These are phyloP conservation scores for Hanleya hanleyi DNA, from an alignment of 2,888 invertebrate species.

Conservation along the genomic window DNA sequence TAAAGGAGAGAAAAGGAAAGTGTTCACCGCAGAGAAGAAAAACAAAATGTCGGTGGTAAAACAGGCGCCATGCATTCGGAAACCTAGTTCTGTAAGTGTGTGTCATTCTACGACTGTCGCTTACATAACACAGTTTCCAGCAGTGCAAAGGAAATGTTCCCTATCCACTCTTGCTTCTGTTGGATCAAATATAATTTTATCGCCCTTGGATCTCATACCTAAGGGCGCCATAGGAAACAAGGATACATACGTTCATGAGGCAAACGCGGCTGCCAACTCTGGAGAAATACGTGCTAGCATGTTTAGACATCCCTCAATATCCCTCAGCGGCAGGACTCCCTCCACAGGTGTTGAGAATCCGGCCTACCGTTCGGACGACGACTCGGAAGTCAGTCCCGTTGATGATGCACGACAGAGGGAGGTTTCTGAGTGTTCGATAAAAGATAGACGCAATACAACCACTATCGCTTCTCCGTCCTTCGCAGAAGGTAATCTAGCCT, in stretches of 20 bases:
- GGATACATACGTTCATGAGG: too few relatives aligned
- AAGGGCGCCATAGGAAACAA: too few relatives aligned
- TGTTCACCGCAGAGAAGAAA: neutral
- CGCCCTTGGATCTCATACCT: neutral
- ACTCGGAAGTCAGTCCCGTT: too few relatives aligned
- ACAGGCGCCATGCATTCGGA: too few relatives aligned
- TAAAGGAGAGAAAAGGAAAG: neutral
- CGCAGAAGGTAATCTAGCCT: neutral
- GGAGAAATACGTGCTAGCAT: neutral
- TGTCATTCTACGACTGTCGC: neutral
- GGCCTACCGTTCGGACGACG: neutral
- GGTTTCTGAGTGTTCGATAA: too few relatives aligned
- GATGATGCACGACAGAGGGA: too few relatives aligned
- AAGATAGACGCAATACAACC: too few relatives aligned
- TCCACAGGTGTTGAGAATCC: conserved; percentile 6
- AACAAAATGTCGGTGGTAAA: neutral
- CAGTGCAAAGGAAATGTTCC: neutral
- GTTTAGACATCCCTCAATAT: neutral
- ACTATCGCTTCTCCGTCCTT: neutral
- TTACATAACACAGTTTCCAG: neutral
- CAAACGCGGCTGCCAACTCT: too few relatives aligned
- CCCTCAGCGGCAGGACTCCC: neutral
- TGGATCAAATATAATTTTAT: neutral
- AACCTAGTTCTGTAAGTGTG: neutral
- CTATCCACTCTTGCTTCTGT: neutral